Conservation (phyloP, 2,888 invertebrate genomes). For the Lasioglossum marginatum region DNA sequence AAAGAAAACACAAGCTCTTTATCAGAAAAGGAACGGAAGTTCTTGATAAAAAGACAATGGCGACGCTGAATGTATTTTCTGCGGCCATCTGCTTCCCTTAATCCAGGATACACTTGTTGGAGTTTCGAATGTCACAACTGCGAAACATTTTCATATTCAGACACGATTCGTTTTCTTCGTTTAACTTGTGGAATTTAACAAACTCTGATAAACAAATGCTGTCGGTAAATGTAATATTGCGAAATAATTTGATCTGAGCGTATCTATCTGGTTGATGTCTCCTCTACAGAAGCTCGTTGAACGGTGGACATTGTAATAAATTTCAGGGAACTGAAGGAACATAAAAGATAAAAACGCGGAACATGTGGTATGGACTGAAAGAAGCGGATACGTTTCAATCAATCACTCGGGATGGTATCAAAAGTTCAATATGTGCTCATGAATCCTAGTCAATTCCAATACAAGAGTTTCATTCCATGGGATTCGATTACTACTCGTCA, state of each 20-base stretch:
- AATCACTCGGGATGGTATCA: background rate
- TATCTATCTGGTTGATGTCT: background rate
- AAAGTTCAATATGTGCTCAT: slow-evolving; percentile 4
- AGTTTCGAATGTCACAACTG: background rate
- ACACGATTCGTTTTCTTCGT: background rate
- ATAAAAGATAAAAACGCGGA: background rate
- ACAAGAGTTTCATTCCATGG: background rate
- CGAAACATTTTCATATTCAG: background rate
- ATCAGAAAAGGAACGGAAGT: background rate
- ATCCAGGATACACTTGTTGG: background rate
- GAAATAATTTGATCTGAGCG: background rate
- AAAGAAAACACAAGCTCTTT: background rate
- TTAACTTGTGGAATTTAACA: background rate
- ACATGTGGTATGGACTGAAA: background rate
- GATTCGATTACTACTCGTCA: background rate
- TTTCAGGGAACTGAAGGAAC: background rate
- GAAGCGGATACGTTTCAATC: slow-evolving; percentile 1
- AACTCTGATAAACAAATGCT: background rate
- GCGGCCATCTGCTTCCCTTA: background rate
- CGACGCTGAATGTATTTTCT: background rate
- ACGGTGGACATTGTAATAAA: background rate
- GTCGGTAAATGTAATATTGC: no score
- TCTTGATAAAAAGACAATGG: background rate
- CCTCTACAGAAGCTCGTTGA: background rate
- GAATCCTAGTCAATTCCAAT: background rate